Percentiles rank a stretch among this genome's conserved stretches.
phyloP scores from a whole-genome alignment of 1,140 invertebrate genomes.

The Drosophila lini region DNA sequence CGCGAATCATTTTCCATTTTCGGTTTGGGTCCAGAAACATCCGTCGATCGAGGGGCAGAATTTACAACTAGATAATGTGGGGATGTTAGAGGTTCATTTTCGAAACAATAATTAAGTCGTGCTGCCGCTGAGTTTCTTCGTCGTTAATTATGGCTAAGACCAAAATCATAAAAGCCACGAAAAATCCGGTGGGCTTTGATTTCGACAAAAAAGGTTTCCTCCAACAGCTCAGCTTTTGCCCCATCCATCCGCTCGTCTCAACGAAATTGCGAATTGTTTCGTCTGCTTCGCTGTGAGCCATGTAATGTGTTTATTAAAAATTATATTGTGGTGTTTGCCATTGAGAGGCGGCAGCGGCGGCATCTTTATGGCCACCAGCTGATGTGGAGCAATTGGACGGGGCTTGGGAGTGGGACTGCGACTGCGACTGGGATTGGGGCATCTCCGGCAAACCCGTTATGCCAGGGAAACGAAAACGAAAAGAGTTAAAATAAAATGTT shows the following conservation, averaged over 20 bases:
- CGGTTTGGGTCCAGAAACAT: conserved; percentile 12
- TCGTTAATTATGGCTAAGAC: conserved; percentile 65
- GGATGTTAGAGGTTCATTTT: conserved; percentile 33
- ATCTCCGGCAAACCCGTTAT: conserved; percentile 27
- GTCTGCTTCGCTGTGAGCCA: conserved; percentile 40
- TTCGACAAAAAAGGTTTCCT: conserved; percentile 63
- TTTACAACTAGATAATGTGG: conserved; percentile 14
- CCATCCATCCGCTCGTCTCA: conserved; percentile 12
- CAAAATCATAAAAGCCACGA: conserved; percentile 35
- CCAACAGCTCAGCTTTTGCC: conserved; percentile 23
- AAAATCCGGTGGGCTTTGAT: conserved; percentile 46
- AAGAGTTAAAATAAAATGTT: conserved; percentile 28
- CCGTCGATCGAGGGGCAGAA: conserved; percentile 24
- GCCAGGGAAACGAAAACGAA: conserved; percentile 33
- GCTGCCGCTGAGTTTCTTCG: conserved; percentile 40
- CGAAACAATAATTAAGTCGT: conserved; percentile 50
- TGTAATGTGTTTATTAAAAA: conserved; percentile 83
- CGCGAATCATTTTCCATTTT: conserved; percentile 7
- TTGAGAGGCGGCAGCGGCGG: conserved; percentile 34
- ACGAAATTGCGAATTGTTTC: conserved; percentile 69
- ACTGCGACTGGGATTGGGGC: conserved; percentile 7
- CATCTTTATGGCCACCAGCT: conserved; percentile 65
- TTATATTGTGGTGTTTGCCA: conserved; percentile 69
- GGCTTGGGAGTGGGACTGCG: conserved; percentile 7
- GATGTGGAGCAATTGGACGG: conserved; percentile 73